Base-by-base conservation (phyloP, 2,113 vertebrate species). In the Tragelaphus strepsiceros region DNA sequence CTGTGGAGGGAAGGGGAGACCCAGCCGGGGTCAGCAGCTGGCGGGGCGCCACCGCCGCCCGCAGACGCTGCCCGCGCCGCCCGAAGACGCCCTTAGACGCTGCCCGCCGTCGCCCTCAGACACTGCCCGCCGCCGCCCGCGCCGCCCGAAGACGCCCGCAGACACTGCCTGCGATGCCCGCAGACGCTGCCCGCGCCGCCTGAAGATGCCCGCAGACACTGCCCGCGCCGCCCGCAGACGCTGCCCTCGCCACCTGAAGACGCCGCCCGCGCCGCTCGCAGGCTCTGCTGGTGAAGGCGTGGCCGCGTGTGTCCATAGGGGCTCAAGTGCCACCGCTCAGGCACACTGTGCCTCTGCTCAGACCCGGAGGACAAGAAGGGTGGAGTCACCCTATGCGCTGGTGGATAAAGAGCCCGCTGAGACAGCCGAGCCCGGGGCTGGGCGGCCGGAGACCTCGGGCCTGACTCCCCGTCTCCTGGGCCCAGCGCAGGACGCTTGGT, bases 1-100 rank as follows among this genome's bases (percentile, higher is more conserved):
- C 97, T 98, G 67, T 3, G 21, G 78, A 77, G 6, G 17, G 28
- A 87, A 88, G 78, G 56, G 91, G 39, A 94, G 30, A 6, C 46
- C 24, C 0, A 14, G 12, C 32, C 2, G 32, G 3, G 3, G 32
- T 67, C 17, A 35, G 32, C 64, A 21, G 64, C 9, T 2, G 64
- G 32, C 17, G 8, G 4, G 32, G n/a, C 8, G 32, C 64, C 17
- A 2, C 64, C 30, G 15, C 30, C 6, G 24, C 24, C 24, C 1
- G 58, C 58, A 28, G 58, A 26, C 22, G 43, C 43, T 5, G 1
- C 24, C 24, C 22, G 58, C 58, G 1, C 4, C 5, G 10, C 22
- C 58, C 24, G 24, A 17, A 1, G 17, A 1, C 54, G 43, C 43
- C 43, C 43, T 5, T 6, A 43, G 43, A 43, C 43, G 6, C 43